A percentile compares a stretch with the other conserved stretches of the same genome.
Conservation (phyloP, 2,888 invertebrate genomes). For the Lasioglossum oenotherae region DNA sequence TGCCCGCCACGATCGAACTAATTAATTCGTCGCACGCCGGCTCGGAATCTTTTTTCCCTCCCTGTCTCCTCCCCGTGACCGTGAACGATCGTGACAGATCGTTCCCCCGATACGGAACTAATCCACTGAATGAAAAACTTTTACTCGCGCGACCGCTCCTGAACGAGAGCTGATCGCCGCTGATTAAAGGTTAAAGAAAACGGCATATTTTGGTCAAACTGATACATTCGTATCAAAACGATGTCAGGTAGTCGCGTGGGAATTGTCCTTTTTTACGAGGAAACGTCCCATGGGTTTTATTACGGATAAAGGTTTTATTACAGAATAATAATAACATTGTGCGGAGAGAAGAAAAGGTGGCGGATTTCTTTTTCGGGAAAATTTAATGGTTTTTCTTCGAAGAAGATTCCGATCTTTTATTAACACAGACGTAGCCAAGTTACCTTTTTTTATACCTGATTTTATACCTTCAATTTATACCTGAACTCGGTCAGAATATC, state of each 20-base stretch:
- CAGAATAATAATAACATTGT: too few relatives aligned
- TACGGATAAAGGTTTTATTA: too few relatives aligned
- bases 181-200: neutral
- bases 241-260: neutral
- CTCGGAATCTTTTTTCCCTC: slow-evolving; percentile 54
- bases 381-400: neutral
- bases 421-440: too few relatives aligned
- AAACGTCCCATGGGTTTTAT: too few relatives aligned
- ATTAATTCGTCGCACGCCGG: slow-evolving; percentile 72
- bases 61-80: slow-evolving; percentile 5
- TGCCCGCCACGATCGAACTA: slow-evolving; percentile 67
- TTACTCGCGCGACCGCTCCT: slow-evolving; percentile 31
- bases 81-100: slow-evolving; percentile 64
- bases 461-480: too few relatives aligned
- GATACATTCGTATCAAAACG: neutral
- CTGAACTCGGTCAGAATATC: too few relatives aligned
- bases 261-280: neutral
- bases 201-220: neutral
- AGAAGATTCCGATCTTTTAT: neutral
- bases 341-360: too few relatives aligned
- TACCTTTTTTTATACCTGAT: too few relatives aligned
- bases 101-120: slow-evolving; percentile 63
- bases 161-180: neutral
- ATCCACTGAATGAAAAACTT: slow-evolving; percentile 65
- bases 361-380: neutral